A percentile compares a stretch with the other conserved stretches of the same genome.
phyloP scores from a whole-genome alignment of 2,888 invertebrate species.

The Bombyx huttoni region DNA sequence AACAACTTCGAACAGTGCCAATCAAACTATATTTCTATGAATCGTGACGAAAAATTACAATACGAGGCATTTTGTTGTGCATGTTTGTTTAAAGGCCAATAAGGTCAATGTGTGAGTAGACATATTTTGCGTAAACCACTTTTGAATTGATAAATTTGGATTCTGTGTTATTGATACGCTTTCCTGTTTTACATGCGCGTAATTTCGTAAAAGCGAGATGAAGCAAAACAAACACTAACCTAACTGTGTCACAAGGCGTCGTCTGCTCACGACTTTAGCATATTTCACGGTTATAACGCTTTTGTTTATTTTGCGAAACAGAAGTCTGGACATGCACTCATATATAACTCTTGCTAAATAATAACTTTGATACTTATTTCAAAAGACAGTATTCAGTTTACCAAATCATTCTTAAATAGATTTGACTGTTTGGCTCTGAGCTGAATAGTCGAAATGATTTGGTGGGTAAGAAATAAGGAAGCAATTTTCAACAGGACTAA shows the following conservation, averaged over 20 bases:
- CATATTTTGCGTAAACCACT: not conserved
- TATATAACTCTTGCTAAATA: not conserved
- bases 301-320: constrained; percentile 22
- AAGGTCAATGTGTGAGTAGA: not conserved
- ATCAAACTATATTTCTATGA: not conserved
- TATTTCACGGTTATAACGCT: constrained; percentile 20
- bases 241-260: constrained; percentile 20
- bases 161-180: not conserved
- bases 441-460: constrained; percentile 9
- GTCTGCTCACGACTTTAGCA: constrained; percentile 24
- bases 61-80: not conserved
- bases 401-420: no score
- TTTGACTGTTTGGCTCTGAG: not conserved
- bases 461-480: constrained; percentile 26
- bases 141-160: not conserved
- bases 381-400: not conserved
- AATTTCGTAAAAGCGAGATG: constrained; percentile 17
- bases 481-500: constrained; percentile 44
- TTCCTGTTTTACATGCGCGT: constrained; percentile 4
- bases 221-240: constrained; percentile 26
- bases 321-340: constrained; percentile 6
- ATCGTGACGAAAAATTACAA: not conserved
- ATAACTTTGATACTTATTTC: not conserved
- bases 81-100: not conserved
- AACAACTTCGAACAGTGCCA: not conserved